phyloP scores from a whole-genome alignment of 2,888 invertebrate species.

The Acanthacorydalis orientalis region DNA sequence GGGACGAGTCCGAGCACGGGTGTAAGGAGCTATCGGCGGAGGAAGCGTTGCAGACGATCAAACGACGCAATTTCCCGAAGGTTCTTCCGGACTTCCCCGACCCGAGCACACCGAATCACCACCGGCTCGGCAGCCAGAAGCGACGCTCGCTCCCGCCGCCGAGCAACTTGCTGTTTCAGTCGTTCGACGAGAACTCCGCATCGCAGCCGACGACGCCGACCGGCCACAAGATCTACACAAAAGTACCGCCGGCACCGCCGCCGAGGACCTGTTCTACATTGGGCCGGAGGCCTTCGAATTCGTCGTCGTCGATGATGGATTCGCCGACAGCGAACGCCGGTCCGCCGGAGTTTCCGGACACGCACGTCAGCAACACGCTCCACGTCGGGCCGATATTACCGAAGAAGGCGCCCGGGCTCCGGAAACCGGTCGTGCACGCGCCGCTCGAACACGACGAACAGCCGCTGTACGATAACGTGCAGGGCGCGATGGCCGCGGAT shows the following conservation, averaged over 20 bases:
- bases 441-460: conserved; percentile 12
- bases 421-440: conserved; percentile 5
- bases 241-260: conserved; percentile 53
- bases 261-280: conserved; percentile 54
- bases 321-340: conserved; percentile 30
- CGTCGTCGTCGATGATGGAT: conserved; percentile 25
- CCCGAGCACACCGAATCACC: conserved; percentile 17
- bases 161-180: conserved; percentile 15
- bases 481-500: conserved; percentile 17
- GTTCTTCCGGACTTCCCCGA: conserved; percentile 62
- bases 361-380: conserved; percentile 32
- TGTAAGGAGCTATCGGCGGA: conserved; percentile 36
- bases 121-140: conserved; percentile 22
- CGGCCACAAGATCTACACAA: conserved; percentile 15
- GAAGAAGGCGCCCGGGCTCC: conserved; percentile 16
- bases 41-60: conserved; percentile 55
- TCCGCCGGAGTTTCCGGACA: conserved; percentile 28
- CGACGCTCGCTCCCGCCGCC: conserved; percentile 47
- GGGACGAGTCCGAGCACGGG: conserved; percentile 32
- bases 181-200: conserved; percentile 16
- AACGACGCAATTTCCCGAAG: conserved; percentile 67
- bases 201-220: conserved; percentile 21
- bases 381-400: conserved; percentile 37
- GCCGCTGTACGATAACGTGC: conserved; percentile 20
- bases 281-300: conserved; percentile 30